Base-by-base conservation (phyloP, 1,140 invertebrate genomes). In the Drosophila chauvacae region DNA sequence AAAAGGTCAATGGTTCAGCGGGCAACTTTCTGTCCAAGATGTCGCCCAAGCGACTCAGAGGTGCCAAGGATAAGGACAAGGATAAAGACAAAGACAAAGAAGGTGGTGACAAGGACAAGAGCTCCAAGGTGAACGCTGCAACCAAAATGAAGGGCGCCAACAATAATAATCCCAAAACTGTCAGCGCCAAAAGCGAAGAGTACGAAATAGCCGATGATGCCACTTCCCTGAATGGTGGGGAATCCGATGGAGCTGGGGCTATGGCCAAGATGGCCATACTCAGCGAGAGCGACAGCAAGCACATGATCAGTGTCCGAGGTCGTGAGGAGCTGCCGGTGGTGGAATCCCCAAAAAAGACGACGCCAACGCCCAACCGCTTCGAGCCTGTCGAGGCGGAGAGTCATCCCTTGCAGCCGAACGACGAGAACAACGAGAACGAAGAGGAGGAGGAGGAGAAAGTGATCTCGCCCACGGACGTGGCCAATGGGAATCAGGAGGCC, bases 261-360 rank as follows among this genome's bases (percentile, higher is more conserved):
- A 16, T 26, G 10, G 66, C 86, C 35, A 93, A 93, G 75, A 93
- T 93, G 51, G 90, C 91, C 26, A 86, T 92, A 33, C 77, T 93
- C 7, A 93, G 90, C 48, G 92, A 93, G 55, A 91, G 86, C 30
- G 93, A 93, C 48, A 92, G 83, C 73, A 93, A 93, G 55, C 91
- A 93, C 5, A 93, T 93, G 85, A 93, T 94, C 10, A 94, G 93
- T 13, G 95, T 96, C 0, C 94, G 95, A 63, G 95, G 95, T 20
- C 94, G 95, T 70, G 95, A 96, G 86, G 96, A 96, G 88, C 90
- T 96, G 62, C 95, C 95, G 1, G 94, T 93, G 70, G 87, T 90
- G 59, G 91, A 92, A 41, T 70, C 91, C 23, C 41, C 63, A 3
- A 58, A 68, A 28, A 45, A 65, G 2, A 33, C 66, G 33, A 37